Conservation (phyloP, 2,797 vertebrate species). For the Urocyon cinereoargenteus region DNA sequence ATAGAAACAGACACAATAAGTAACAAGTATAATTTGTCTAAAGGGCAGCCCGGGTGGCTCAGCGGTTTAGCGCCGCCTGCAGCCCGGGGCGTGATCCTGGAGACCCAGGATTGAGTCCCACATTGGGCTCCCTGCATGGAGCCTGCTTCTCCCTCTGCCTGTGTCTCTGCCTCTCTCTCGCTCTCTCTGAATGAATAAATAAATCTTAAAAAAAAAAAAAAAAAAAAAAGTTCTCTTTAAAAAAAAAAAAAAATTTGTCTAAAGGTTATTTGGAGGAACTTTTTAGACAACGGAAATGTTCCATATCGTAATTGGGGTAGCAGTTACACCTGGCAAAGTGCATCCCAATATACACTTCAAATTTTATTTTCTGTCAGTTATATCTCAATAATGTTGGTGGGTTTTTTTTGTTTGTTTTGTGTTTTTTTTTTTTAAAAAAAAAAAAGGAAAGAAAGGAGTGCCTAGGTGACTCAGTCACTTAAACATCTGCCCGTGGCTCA, state of each 20-base stretch:
- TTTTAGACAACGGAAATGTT: constrained; percentile 2
- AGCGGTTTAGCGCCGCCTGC: no score
- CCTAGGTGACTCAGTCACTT: no score
- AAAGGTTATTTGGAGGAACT: neutral
- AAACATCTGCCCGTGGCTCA: no score
- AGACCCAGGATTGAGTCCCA: no score
- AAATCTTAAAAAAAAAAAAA: no score
- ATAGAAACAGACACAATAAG: constrained; percentile 14
- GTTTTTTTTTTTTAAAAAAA: neutral
- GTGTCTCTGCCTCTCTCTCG: no score
- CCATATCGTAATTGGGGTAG: neutral
- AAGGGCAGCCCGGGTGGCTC: neutral
- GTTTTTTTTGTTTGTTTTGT: neutral
- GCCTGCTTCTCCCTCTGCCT: no score
- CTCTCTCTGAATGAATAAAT: no score
- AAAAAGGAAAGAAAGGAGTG: neutral
- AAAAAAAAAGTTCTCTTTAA: no score
- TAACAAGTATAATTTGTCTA: constrained; percentile 21
- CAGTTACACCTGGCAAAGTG: neutral
- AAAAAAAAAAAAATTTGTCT: no score
- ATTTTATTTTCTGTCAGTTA: constrained; percentile 12
- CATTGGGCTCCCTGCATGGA: no score
- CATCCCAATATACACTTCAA: neutral
- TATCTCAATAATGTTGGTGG: neutral
- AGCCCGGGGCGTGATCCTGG: no score